Evolutionary conservation across 1,140 invertebrate genomes (phyloP).

Genomic region (Drosophila ohnishii): DNA sequence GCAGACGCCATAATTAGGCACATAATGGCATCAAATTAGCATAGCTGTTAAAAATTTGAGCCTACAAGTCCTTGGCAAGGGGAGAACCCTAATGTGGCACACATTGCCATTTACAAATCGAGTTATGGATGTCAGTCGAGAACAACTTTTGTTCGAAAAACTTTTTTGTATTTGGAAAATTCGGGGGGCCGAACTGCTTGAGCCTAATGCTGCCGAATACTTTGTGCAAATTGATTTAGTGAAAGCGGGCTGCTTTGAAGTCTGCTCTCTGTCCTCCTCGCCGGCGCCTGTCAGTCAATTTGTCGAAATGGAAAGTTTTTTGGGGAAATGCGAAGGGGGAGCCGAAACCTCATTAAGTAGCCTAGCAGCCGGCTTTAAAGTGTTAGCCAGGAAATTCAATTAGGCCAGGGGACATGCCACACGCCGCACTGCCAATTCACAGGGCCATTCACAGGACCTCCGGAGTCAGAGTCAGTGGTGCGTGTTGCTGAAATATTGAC

Average conservation of each 20-base stretch:
- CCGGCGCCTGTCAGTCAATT: slow-evolving; percentile 50
- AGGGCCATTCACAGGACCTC: slow-evolving; percentile 3
- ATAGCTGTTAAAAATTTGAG: slow-evolving; percentile 49
- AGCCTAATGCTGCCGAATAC: slow-evolving; percentile 53
- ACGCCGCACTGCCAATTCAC: slow-evolving; percentile 25
- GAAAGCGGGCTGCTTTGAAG: slow-evolving; percentile 69
- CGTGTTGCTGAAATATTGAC: slow-evolving; percentile 57
- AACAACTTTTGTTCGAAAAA: slow-evolving; percentile 41
- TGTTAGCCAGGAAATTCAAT: slow-evolving; percentile 58
- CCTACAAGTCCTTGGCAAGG: neutral
- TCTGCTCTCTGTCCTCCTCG: slow-evolving; percentile 2
- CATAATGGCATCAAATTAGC: slow-evolving; percentile 66
- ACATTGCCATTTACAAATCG: slow-evolving; percentile 57
- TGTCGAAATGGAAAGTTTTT: slow-evolving; percentile 52
- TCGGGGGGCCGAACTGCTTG: slow-evolving; percentile 15
- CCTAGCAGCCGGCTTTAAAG: slow-evolving; percentile 62
- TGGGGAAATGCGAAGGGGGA: too few species aligned
- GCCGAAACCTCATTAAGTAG: slow-evolving; percentile 60
- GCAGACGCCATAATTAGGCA: slow-evolving; percentile 54
- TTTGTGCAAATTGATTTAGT: slow-evolving; percentile 76
- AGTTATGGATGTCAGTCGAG: slow-evolving; percentile 64
- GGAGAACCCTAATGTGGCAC: slow-evolving; percentile 30
- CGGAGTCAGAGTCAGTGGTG: slow-evolving; percentile 29
- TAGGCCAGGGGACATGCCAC: slow-evolving; percentile 35
- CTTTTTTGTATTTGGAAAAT: slow-evolving; percentile 17